Base-by-base conservation (phyloP, 2,888 invertebrate species). In the Abscondita cerata region DNA sequence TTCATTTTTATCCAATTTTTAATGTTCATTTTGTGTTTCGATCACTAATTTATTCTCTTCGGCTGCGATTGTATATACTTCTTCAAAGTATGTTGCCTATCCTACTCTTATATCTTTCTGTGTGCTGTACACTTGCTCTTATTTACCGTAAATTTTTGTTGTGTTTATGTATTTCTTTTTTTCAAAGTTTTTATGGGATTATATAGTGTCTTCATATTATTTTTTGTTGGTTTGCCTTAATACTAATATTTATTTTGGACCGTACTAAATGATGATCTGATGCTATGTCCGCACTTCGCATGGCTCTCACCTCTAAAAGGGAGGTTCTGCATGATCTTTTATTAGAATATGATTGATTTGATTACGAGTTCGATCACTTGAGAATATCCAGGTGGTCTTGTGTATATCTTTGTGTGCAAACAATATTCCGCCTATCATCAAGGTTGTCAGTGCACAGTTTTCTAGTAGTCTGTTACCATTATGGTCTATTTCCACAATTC, bases 251-350 rank as follows among this genome's bases (percentile, higher is more conserved):
- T 12, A 48, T 48, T 12, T 48, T 51, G 3, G 16, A 33, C 15
- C 18, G 6, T 34, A 51, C 15, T 36, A 51, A 18, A 34, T 4
- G 13, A 5, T 51, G 51, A 18, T 51, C 51, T 4, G 51, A 51
- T 34, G 51, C 51, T 25, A 8, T 6, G 11, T 51, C 51, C 3
- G 19, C 20, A 6, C 9, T 9, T 31, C 31, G 31, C 31, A 31
- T n/a, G n/a, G n/a, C n/a, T n/a, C n/a, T n/a, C n/a, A n/a, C n/a
- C n/a, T n/a, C n/a, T n/a, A n/a, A n/a, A n/a, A n/a, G n/a, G n/a
- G n/a, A n/a, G n/a, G n/a, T n/a, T n/a, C n/a, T n/a, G n/a, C n/a
- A n/a, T n/a, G n/a, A n/a, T n/a, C n/a, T n/a, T n/a, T n/a, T n/a
- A n/a, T n/a, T n/a, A n/a, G n/a, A n/a, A n/a, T 31, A 31, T 31